Conservation (phyloP, 2,113 vertebrate species). For the Nothocercus nigrocapillus region DNA sequence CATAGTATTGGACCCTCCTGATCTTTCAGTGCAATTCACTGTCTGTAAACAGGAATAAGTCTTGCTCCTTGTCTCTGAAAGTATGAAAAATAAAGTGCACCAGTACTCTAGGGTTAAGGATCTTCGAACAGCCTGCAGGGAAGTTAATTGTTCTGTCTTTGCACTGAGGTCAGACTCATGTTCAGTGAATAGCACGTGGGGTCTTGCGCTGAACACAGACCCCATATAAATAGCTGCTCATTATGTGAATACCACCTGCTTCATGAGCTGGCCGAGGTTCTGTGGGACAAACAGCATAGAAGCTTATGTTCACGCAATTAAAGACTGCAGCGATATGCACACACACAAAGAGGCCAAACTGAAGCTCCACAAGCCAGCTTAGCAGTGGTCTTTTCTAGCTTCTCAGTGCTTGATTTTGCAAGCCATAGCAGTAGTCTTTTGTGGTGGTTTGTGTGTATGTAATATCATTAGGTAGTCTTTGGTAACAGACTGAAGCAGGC, state of each 20-base stretch:
- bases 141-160: neutral
- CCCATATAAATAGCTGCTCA: slow-evolving; percentile 24
- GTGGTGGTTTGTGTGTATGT: neutral
- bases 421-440: neutral
- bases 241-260: slow-evolving; percentile 12
- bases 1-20: neutral
- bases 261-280: slow-evolving; percentile 28
- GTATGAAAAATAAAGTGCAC: neutral
- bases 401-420: neutral
- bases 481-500: neutral
- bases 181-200: neutral
- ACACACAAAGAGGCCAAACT: neutral
- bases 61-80: neutral
- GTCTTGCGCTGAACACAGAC: neutral
- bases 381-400: neutral
- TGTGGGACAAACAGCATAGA: neutral
- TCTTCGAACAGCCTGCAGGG: neutral
- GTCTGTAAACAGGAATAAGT: neutral
- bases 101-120: neutral
- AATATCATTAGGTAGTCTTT: fast-evolving
- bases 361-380: neutral
- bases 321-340: neutral
- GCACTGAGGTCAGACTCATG: neutral
- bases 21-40: neutral
- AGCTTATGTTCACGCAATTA: slow-evolving; percentile 18